phyloP scores from a whole-genome alignment of 2,113 vertebrate genomes.

The sheep (Ovis aries) region ARS-UI_Ramb_v3.0 NC_056072.1:51299501-51300000 shows the following conservation, averaged over 20 bases:
- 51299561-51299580: not conserved
- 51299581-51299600: not conserved
- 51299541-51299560: not conserved
- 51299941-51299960: not conserved
- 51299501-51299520: not conserved
- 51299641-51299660: not conserved
- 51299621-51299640: not conserved
- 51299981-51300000: not conserved
- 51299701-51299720: not conserved
- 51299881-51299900: not conserved
- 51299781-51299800: not conserved
- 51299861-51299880: not conserved
- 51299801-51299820: not conserved
- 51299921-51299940: not conserved
- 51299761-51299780: not conserved
- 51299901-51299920: slow-evolving; percentile 46
- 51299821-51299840: slow-evolving; percentile 54
- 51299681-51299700: slow-evolving; percentile 21
- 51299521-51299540: not conserved
- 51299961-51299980: not conserved
- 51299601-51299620: not conserved
- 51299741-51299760: not conserved
- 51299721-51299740: not conserved
- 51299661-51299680: slow-evolving; percentile 45
- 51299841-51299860: not conserved